Conservation (phyloP, 2,888 invertebrate genomes). For the Slavum lentiscoides region DNA sequence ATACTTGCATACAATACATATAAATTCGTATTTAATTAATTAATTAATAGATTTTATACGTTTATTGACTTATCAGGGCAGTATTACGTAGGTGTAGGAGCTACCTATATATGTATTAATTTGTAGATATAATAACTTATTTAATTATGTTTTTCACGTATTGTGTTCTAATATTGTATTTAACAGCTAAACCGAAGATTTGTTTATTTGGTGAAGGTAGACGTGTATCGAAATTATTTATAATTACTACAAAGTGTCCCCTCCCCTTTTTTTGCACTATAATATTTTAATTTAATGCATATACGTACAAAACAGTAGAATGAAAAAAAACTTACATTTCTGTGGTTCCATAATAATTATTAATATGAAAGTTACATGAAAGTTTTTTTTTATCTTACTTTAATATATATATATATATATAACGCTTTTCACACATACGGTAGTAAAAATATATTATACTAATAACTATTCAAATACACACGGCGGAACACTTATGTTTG, state of each 20-base stretch:
- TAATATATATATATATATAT: no score
- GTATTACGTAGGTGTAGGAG: conserved; percentile 46
- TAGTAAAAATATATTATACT: conserved; percentile 46
- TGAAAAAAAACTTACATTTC: conserved; percentile 42
- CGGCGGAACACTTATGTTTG: conserved; percentile 42
- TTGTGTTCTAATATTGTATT: conserved; percentile 55
- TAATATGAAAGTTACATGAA: conserved; percentile 15
- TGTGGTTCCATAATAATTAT: conserved; percentile 16
- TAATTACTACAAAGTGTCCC: conserved; percentile 4
- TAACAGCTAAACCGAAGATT: conserved; percentile 54
- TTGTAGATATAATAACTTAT: conserved; percentile 50
- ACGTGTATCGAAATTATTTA: conserved; percentile 20
- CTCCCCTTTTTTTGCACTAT: conserved; percentile 27
- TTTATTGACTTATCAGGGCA: conserved; percentile 24
- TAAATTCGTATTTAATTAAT: not conserved
- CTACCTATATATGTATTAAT: conserved; percentile 36
- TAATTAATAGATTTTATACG: conserved; percentile 11
- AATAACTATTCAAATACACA: conserved; percentile 46
- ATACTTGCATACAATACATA: not conserved
- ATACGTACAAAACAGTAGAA: conserved; percentile 7
- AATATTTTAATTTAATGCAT: conserved; percentile 33
- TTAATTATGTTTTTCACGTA: conserved; percentile 55
- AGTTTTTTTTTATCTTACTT: conserved; percentile 49
- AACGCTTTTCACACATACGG: conserved; percentile 48
- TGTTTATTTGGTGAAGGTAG: conserved; percentile 51